Evolutionary conservation across 1,140 invertebrate species (phyloP), one percentile per base, ranked within the genome.

Genomic region (Lordiphosa stackelbergi): DNA sequence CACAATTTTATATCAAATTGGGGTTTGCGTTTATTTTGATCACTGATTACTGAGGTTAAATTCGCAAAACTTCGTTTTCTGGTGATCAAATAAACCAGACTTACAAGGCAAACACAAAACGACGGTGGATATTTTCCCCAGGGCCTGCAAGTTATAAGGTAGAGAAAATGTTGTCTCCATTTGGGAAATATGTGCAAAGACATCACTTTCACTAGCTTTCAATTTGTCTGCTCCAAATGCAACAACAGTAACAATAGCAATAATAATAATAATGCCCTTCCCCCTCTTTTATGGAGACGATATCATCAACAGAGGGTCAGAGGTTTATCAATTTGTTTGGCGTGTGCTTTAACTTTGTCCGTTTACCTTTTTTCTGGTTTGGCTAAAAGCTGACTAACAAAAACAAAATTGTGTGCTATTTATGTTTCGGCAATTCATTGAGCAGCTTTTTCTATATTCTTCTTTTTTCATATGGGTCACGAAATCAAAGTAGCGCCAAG

Each of bases 181-280:
- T 19, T 10, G 12, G 7, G n/a, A 22, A 37, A 37, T 13, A 37
- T 34, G 35, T 10, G 36, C 37, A 52, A 42, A 55, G 72, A 69
- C 75, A 62, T 58, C 77, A 75, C 53, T 83, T 69, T 81, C 59
- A 35, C 63, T 83, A 75, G 42, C 75, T 79, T 83, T 81, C 66
- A 75, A 68, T 75, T 79, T 81, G 66, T 58, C 43, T 61, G 75
- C 53, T 69, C 46, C 59, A 59, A 61, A 40, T 60, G 55, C 68
- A 68, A 47, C 60, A 73, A 47, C 54, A 40, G 16, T 40, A 42
- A 34, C 13, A 47, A 70, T 46, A 48, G 57, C 51, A 56, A 70
- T 65, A 69, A 37, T 49, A 36, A 57, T 47, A 36, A 49, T 38
- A 53, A 38, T 37, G 51, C 37, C 37, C n/a, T 16, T 35, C 22